Conservation (phyloP, 2,113 vertebrate species). For the Nansenia antarctica region DNA sequence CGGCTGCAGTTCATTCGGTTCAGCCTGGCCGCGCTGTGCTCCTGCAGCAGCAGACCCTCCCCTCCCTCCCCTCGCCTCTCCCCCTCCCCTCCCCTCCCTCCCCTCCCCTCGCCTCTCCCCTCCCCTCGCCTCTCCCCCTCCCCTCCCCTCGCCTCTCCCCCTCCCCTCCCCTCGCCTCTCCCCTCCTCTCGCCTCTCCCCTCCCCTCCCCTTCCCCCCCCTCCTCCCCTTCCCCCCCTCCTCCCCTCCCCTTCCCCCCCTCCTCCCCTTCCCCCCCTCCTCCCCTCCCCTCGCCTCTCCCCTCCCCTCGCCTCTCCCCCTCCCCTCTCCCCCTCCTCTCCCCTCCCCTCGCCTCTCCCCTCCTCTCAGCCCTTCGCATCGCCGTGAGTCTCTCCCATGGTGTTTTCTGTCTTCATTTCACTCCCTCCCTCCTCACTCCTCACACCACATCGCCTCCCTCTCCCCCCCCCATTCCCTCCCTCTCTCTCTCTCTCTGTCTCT, state of each 20-base stretch:
- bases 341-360: constrained; percentile 3
- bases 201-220: constrained; percentile 18
- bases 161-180: constrained; percentile 2
- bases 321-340: constrained; percentile 20
- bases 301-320: constrained; percentile 4
- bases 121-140: constrained; percentile 38
- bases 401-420: background rate
- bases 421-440: no score
- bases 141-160: constrained; percentile 52
- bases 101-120: background rate
- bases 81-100: constrained; percentile 7
- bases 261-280: constrained; percentile 37
- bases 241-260: constrained; percentile 10
- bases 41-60: constrained; percentile 50
- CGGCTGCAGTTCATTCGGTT: constrained; percentile 79
- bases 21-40: constrained; percentile 78
- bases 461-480: constrained; percentile 14
- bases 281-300: constrained; percentile 10
- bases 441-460: no score
- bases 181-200: background rate
- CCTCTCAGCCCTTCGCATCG: background rate
- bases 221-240: constrained; percentile 15
- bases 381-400: background rate
- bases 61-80: constrained; percentile 21
- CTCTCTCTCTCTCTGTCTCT: constrained; percentile 22